Base-by-base conservation (phyloP, 2,888 invertebrate genomes). In the Caradrina kadenii region DNA sequence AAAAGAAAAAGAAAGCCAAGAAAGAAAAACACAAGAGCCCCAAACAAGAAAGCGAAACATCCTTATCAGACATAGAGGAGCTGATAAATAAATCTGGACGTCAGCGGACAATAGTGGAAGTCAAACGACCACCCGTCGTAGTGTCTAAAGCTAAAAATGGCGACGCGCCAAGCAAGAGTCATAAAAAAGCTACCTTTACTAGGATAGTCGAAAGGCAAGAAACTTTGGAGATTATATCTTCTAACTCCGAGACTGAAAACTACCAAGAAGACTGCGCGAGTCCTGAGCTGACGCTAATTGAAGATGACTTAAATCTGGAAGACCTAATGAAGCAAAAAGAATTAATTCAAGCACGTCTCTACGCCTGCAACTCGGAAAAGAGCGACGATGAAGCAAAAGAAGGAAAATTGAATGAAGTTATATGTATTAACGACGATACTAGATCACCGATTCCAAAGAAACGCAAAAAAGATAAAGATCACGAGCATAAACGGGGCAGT, bases 261-360 rank as follows among this genome's bases (percentile, higher is more conserved):
- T 94, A 94, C 75, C 96, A 96, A 84, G 96, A 96, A 62, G 97
- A 97, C 87, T 97, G 97, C 82, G 97, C 96, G 19, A 97, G 97
- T 88, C 97, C 97, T 42, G 98, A 98, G 81, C 96, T 98, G 69
- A 96, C 96, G 11, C 96, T 98, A 69, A 97, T 98, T 69, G 98
- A 98, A 89, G 98, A 98, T 80, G 98, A 98, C 85, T 97, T 98
- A 83, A 98, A 98, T 89, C 93, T 98, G 39, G 98, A 98, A 87
- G 98, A 98, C 81, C 93, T 98, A 69, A 98, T 98, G 98, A 97
- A 97, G 86, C 98, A 98, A 90, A 98, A 98, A 93, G 98, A 98
- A 86, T 85, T 97, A 54, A 93, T 98, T 55, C 98, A 98, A 93
- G 98, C 98, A 50, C 96, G 97, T 48, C 93, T 98, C 58, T 97